Evolutionary conservation across 1,140 invertebrate genomes (phyloP), one percentile per base, ranked within the genome.

Genomic region (Caenorhabditis remanei): DNA sequence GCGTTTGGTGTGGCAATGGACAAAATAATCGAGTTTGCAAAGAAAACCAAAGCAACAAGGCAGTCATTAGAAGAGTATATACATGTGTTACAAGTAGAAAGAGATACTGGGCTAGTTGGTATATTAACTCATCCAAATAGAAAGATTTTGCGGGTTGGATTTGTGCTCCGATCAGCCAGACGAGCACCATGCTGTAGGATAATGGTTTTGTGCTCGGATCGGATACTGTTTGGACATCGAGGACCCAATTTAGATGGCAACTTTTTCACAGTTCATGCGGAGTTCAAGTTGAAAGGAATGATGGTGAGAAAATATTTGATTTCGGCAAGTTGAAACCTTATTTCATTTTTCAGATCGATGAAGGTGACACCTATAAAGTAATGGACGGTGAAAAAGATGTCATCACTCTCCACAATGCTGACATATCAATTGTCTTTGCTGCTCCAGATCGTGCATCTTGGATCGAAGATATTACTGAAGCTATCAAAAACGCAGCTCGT

Each of bases 391-490:
- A 83, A 24, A 41, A 58, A 6, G 56, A 88, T 79, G 58, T 55
- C 4, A 61, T 88, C 32, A 88, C 87, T 32, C 56, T 88, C 5
- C 84, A 88, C 75, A 63, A 67, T 48, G 67, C 58, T 21, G 87
- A 85, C 4, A 88, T 63, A 8, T 85, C 63, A 7, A 79, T 88
- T 24, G 87, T 85, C 4, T 82, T 88, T 24, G 84, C 48, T 46
- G 43, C 87, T 8, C 55, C 84, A n/a, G 55, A 61, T n/a, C 65
- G 56, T 5, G 24, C 82, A 9, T 84, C 82, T 61, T 63, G 82
- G 82, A 84, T 87, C 41, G 46, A 79, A 67, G 87, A 85, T 21
- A 88, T 88, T 41, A 85, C 53, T 14, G 83, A 83, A 46, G 87
- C 87, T 43, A 84, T 88, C 19, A 88, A 88, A 53, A 50, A 56